Evolutionary conservation across 2,113 vertebrate species (phyloP).

Genomic region (Epinephelus fuscoguttatus): DNA sequence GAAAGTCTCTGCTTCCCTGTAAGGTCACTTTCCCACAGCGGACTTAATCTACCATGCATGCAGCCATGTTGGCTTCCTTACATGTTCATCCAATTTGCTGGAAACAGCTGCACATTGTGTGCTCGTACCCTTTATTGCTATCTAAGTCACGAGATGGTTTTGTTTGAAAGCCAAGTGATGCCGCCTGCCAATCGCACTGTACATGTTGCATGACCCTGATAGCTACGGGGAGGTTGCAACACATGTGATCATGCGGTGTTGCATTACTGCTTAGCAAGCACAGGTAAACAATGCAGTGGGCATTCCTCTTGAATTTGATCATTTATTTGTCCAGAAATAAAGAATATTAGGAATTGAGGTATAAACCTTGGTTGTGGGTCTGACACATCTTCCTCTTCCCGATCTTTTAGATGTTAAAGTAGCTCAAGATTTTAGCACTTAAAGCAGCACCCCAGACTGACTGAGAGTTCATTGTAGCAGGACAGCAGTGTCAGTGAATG

Average conservation of each 20-base stretch:
- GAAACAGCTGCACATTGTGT: slow-evolving; percentile 42
- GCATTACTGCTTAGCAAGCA: slow-evolving; percentile 23
- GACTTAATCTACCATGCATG: background rate
- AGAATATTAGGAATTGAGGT: background rate
- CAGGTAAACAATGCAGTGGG: background rate
- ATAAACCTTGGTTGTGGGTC: background rate
- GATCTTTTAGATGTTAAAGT: background rate
- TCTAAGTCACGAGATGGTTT: slow-evolving; percentile 45
- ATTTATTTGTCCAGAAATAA: slow-evolving; percentile 7
- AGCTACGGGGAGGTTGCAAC: slow-evolving; percentile 14
- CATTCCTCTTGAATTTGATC: background rate
- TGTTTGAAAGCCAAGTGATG: slow-evolving; percentile 17
- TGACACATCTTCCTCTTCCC: background rate
- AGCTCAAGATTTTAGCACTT: background rate
- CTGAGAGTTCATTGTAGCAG: slow-evolving; percentile 15
- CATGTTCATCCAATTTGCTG: slow-evolving; percentile 48
- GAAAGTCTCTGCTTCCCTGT: background rate
- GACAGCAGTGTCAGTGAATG: slow-evolving; percentile 23
- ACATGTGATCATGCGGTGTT: background rate
- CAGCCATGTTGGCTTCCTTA: slow-evolving; percentile 19
- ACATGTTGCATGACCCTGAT: slow-evolving; percentile 35
- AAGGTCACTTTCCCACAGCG: slow-evolving; percentile 17
- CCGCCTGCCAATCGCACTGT: slow-evolving; percentile 35
- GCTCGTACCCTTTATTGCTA: slow-evolving; percentile 45
- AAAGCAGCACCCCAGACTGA: background rate